A percentile compares a stretch with the other conserved stretches of the same genome.
phyloP scores from a whole-genome alignment of 2,888 invertebrate species.

The Blomia tropicalis region DNA sequence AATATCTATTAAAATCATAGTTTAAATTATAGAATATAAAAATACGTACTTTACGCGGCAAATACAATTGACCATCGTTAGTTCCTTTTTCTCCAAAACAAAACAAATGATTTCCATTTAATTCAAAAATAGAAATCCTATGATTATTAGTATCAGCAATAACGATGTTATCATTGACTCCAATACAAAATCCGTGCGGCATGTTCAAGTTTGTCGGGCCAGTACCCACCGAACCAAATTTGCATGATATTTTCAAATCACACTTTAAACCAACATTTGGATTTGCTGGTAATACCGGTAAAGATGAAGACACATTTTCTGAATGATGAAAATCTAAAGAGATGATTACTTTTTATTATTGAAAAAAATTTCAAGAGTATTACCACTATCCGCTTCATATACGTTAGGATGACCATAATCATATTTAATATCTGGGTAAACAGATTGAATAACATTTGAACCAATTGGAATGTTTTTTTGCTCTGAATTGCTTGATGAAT shows the following conservation, averaged over 20 bases:
- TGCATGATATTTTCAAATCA: background rate
- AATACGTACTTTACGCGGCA: conserved; percentile 38
- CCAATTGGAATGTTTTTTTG: too few relatives aligned
- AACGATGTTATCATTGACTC: conserved; percentile 83
- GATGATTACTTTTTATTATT: too few relatives aligned
- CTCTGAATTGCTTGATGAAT: too few relatives aligned
- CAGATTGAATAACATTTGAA: too few relatives aligned
- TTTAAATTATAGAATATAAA: conserved; percentile 31
- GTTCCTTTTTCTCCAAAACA: conserved; percentile 39
- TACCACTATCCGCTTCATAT: too few relatives aligned
- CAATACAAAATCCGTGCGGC: conserved; percentile 46
- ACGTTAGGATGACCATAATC: too few relatives aligned
- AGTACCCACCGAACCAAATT: conserved; percentile 38
- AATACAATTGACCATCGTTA: conserved; percentile 40
- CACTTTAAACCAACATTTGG: background rate
- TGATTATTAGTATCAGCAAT: conserved; percentile 84
- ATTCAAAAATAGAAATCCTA: background rate
- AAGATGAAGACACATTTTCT: background rate
- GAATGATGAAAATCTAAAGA: too few relatives aligned
- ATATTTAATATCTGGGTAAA: background rate
- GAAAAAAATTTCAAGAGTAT: too few relatives aligned
- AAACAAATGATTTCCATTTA: conserved; percentile 37
- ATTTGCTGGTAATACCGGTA: background rate
- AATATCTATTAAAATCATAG: conserved; percentile 28
- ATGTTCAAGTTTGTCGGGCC: conserved; percentile 39